A percentile compares a stretch with the other conserved stretches of the same genome.
phyloP scores from a whole-genome alignment of 2,797 vertebrate species.

The Mycteria americana region DNA sequence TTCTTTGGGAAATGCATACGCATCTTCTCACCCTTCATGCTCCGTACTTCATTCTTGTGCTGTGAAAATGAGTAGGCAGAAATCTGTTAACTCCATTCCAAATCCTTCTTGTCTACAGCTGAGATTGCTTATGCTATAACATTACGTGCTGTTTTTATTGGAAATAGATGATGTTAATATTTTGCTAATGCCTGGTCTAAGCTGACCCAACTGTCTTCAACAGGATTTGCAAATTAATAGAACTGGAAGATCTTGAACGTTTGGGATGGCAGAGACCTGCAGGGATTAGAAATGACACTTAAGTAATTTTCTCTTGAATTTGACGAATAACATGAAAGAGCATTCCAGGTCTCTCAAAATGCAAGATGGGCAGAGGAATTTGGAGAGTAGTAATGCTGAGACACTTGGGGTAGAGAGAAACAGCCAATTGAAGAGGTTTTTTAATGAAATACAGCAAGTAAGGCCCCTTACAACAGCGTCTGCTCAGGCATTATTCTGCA shows the following conservation, averaged over 20 bases:
- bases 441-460: neutral
- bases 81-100: neutral
- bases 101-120: neutral
- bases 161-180: neutral
- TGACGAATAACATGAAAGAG: neutral
- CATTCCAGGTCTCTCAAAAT: neutral
- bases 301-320: neutral
- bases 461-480: neutral
- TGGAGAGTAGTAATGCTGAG: neutral
- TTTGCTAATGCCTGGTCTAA: neutral
- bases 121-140: neutral
- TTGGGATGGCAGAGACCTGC: neutral
- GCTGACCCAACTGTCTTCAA: neutral
- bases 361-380: neutral
- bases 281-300: slow-evolving; percentile 26
- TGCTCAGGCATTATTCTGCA: neutral
- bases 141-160: neutral
- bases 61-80: neutral
- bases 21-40: neutral
- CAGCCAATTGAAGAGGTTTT: neutral
- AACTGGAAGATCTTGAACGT: neutral
- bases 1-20: neutral
- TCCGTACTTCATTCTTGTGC: neutral
- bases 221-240: neutral
- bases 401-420: neutral